Evolutionary conservation across 2,797 vertebrate species (phyloP).

Genomic region (Myripristis murdjan): DNA sequence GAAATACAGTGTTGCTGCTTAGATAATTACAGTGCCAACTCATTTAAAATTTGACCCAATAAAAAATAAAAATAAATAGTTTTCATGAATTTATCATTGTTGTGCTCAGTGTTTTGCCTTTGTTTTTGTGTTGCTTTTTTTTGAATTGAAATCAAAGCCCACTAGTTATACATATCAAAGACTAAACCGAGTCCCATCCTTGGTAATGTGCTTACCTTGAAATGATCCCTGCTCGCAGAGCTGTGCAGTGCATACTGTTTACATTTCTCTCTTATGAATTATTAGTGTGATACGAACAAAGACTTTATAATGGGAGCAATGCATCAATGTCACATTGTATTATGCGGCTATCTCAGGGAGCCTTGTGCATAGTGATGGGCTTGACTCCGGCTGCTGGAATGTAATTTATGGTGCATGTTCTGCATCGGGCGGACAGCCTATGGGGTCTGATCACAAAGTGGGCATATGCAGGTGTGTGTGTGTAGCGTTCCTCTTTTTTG

Average conservation of each 20-base stretch:
- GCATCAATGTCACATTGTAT: conserved; percentile 85
- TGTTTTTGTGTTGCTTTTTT: conserved; percentile 27
- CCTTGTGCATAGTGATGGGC: conserved; percentile 80
- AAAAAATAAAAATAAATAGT: conserved; percentile 66
- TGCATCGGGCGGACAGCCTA: conserved; percentile 66
- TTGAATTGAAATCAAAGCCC: conserved; percentile 66
- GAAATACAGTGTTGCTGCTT: conserved; percentile 59
- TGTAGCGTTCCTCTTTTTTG: conserved; percentile 20
- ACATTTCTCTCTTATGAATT: conserved; percentile 86
- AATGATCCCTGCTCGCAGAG: conserved; percentile 74
- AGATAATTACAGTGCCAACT: conserved; percentile 71
- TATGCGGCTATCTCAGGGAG: conserved; percentile 81
- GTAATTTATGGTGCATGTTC: conserved; percentile 76
- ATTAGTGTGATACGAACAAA: conserved; percentile 85
- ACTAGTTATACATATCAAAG: conserved; percentile 71
- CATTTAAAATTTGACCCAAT: conserved; percentile 75
- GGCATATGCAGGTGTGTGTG: conserved; percentile 25
- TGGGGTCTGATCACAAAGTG: conserved; percentile 58
- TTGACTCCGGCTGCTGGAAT: conserved; percentile 75
- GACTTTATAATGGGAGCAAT: conserved; percentile 85
- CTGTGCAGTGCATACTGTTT: conserved; percentile 81
- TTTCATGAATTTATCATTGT: conserved; percentile 60
- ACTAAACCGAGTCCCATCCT: conserved; percentile 64
- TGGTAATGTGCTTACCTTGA: conserved; percentile 81
- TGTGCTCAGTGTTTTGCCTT: conserved; percentile 51